phyloP scores from a whole-genome alignment of 2,797 vertebrate species.

The Mustela erminea region DNA sequence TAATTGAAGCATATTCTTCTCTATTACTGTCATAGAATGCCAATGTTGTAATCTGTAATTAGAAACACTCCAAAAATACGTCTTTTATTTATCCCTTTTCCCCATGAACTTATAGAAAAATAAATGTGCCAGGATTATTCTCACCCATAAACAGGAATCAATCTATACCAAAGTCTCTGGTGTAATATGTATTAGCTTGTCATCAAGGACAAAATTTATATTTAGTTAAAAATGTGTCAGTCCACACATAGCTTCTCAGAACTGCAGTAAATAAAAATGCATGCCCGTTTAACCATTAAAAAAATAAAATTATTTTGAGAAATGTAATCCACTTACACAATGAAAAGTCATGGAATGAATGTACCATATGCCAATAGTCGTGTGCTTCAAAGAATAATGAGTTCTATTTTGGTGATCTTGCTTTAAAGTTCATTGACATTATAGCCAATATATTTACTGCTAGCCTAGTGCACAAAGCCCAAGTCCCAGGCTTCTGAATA shows the following conservation, averaged over 20 bases:
- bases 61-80: conserved; percentile 79
- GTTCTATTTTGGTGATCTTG: conserved; percentile 80
- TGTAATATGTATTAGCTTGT: conserved; percentile 86
- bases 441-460: conserved; percentile 76
- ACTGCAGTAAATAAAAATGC: conserved; percentile 79
- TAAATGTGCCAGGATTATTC: conserved; percentile 77
- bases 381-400: conserved; percentile 80
- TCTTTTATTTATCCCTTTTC: conserved; percentile 79
- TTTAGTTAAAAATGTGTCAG: conserved; percentile 85
- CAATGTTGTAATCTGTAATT: conserved; percentile 83
- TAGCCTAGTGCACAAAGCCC: conserved; percentile 44
- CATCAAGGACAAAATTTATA: conserved; percentile 85
- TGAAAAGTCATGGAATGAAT: conserved; percentile 79
- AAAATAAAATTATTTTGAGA: conserved; percentile 77
- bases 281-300: conserved; percentile 75
- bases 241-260: conserved; percentile 78
- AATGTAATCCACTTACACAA: conserved; percentile 69
- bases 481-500: conserved; percentile 48
- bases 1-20: conserved; percentile 71
- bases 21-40: conserved; percentile 48
- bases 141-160: conserved; percentile 85
- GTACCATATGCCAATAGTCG: conserved; percentile 76
- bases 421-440: conserved; percentile 75
- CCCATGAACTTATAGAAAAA: conserved; percentile 81
- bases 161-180: conserved; percentile 83